These are phyloP conservation scores for Perca fluviatilis DNA, from an alignment of 2,113 vertebrate species.

Conservation along the genomic window DNA sequence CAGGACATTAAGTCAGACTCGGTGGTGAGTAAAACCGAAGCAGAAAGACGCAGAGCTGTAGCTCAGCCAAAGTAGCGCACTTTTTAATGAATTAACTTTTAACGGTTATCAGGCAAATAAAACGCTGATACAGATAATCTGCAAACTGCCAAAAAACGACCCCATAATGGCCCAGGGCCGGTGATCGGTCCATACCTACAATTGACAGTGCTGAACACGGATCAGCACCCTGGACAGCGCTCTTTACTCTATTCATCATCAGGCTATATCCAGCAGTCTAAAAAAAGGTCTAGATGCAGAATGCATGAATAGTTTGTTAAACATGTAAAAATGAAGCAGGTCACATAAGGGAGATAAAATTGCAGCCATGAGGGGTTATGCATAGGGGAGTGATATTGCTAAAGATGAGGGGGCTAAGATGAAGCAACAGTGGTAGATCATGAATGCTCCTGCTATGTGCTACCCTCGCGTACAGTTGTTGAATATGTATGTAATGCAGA, in stretches of 20 bases:
- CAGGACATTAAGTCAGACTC: no score
- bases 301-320: neutral
- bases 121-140: no score
- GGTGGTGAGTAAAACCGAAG: no score
- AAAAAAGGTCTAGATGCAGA: neutral
- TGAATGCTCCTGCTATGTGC: neutral
- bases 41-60: no score
- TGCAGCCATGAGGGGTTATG: neutral
- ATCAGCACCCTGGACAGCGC: neutral
- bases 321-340: neutral
- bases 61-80: no score
- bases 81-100: no score
- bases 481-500: neutral
- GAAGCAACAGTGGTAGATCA: neutral
- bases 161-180: no score
- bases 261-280: neutral
- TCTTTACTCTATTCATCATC: neutral
- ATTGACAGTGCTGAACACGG: neutral
- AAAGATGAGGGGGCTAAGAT: neutral
- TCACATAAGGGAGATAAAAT: neutral
- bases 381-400: neutral
- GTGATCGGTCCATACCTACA: no score
- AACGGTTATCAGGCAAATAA: no score
- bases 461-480: neutral
- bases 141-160: no score